Base-by-base conservation (phyloP, 2,797 vertebrate genomes). In the Sciurus carolinensis region DNA sequence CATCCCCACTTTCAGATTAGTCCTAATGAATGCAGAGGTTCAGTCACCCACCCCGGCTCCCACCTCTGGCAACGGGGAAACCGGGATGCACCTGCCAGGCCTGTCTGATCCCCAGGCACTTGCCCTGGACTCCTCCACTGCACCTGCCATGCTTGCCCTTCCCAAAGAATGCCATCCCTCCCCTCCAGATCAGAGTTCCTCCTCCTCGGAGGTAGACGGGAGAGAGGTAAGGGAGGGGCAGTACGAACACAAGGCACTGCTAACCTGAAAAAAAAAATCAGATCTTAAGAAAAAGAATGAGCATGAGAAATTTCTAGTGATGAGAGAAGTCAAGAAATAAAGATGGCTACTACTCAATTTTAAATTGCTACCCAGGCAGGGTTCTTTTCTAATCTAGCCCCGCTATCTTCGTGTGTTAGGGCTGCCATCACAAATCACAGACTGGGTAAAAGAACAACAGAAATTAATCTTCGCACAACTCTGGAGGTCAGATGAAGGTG, bases 381-480 rank as follows among this genome's bases (percentile, higher is more conserved):
- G 14, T 67, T 90, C 44, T 47, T 17, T 44, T 75, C 64, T 72
- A 64, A 39, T n/a, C 44, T 5, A 30, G 18, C 1, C 28, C 39
- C 8, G 13, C 59, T 26, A 1, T 12, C 3, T 13, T 42, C 44
- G 52, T 64, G n/a, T 36, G 30, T 71, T 54, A 50, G 66, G 30
- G 15, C 30, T 26, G 7, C 39, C 47, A 28, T 67, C 47, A 84
- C 62, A 77, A 59, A 33, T 39, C 50, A 15, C 18, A 87, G 62
- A 54, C 8, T 3, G 42, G 67, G 13, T 36, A 30, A 14, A 36
- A 77, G 44, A 83, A 59, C 42, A 82, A 15, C 8, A 71, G 26
- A 66, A 82, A n/a, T 67, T 15, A n/a, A 79, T 86, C 88, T 95
- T 11, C 79, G 93, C 83, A 69, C 39, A 44, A 3, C 50, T 77